These are phyloP conservation scores for Pomatorhinus ruficollis DNA, from an alignment of 2,113 vertebrate genomes.

Conservation along the genomic window DNA sequence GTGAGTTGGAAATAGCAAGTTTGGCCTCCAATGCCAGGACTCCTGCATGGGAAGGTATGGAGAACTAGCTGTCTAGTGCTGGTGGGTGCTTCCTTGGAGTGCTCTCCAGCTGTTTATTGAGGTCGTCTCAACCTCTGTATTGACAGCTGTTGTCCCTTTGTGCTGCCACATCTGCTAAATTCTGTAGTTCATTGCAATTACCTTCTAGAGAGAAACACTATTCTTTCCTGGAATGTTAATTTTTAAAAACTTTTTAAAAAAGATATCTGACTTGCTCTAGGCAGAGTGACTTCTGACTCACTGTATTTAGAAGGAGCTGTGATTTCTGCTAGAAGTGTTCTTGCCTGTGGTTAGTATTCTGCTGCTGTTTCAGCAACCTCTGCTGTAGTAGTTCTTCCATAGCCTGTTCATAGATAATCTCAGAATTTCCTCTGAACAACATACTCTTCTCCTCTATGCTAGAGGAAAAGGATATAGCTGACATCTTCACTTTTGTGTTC, in stretches of 20 bases:
- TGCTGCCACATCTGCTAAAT: background rate
- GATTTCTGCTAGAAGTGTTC: background rate
- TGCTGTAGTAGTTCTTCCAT: background rate
- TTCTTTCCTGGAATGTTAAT: background rate
- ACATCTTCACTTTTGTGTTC: background rate
- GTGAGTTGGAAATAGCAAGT: background rate
- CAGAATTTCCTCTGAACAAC: background rate
- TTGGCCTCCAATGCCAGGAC: background rate
- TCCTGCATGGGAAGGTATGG: background rate
- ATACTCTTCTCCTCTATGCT: background rate
- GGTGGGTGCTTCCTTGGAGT: background rate
- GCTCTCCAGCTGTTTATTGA: background rate
- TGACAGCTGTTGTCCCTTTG: fast-evolving
- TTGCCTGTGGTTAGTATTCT: background rate
- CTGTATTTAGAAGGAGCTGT: background rate
- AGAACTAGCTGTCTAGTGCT: background rate
- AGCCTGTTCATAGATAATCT: background rate
- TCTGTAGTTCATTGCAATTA: background rate
- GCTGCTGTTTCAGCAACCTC: background rate
- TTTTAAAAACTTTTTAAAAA: background rate
- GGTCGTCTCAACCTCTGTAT: background rate
- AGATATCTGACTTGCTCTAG: background rate
- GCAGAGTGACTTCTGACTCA: background rate
- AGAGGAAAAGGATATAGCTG: background rate
- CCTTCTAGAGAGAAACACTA: background rate